Evolutionary conservation across 2,888 invertebrate genomes (phyloP).

Genomic region (Ectemnius lituratus): DNA sequence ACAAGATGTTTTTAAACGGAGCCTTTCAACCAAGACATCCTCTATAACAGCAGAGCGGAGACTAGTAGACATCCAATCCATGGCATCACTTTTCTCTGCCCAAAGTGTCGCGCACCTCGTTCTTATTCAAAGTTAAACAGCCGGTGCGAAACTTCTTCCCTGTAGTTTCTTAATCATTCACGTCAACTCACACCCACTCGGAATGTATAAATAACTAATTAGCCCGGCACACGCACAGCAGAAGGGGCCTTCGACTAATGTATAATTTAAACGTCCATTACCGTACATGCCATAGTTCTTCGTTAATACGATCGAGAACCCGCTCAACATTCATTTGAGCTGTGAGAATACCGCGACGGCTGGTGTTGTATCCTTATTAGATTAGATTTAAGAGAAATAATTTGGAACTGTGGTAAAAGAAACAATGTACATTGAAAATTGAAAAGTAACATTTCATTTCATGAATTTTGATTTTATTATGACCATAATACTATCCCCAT

Average conservation of each 20-base stretch:
- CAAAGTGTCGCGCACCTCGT: conserved; percentile 40
- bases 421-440: no score
- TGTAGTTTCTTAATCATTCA: conserved; percentile 70
- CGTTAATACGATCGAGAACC: conserved; percentile 56
- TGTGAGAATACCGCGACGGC: conserved; percentile 7
- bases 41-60: not conserved
- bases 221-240: conserved; percentile 39
- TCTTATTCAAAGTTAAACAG: conserved; percentile 70
- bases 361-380: no score
- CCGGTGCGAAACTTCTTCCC: conserved; percentile 62
- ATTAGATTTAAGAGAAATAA: not conserved
- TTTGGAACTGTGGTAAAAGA: no score
- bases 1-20: no score
- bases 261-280: conserved; percentile 74
- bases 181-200: conserved; percentile 70
- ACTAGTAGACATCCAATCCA: conserved; percentile 6
- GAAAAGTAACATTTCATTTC: no score
- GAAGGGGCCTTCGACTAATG: conserved; percentile 59
- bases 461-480: no score
- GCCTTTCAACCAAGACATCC: no score
- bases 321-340: conserved; percentile 54
- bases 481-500: no score
- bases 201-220: conserved; percentile 74
- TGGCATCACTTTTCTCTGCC: conserved; percentile 18
- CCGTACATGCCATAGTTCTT: conserved; percentile 59